Evolutionary conservation across 37 sponge, comb jelly and placozoan species (phyloP).

Genomic region (Chondrilla cf. caribensis): DNA sequence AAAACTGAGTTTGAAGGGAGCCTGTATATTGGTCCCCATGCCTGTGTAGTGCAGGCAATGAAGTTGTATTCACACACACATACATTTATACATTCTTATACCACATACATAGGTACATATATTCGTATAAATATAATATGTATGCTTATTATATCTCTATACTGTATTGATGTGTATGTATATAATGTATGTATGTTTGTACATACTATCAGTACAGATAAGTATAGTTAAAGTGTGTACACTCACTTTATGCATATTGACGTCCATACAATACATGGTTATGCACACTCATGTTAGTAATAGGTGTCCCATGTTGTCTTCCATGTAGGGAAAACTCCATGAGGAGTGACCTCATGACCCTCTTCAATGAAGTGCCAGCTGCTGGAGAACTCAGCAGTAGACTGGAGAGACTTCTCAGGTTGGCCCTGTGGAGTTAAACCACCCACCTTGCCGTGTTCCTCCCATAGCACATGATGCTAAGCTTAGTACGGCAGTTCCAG

Average conservation of each 20-base stretch:
- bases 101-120: no score
- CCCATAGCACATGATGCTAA: background rate
- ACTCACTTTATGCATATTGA: background rate
- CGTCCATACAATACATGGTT: background rate
- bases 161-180: no score
- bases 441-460: background rate
- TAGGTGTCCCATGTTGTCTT: background rate
- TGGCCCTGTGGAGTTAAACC: background rate
- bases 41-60: no score
- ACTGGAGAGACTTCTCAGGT: background rate
- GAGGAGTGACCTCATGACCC: background rate
- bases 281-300: no score
- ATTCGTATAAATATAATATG: no score
- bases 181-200: no score
- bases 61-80: no score
- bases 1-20: no score
- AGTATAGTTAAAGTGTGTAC: background rate
- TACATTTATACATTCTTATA: no score
- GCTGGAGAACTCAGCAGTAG: background rate
- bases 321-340: background rate
- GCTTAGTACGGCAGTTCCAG: background rate
- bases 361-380: conserved; percentile 14
- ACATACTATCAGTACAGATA: no score
- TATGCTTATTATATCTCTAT: no score
- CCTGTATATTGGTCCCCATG: no score